A percentile compares a stretch with the other conserved stretches of the same genome.
These are phyloP conservation scores for Catharus bicknelli DNA, from an alignment of 2,113 vertebrate genomes.

Conservation along the genomic window DNA sequence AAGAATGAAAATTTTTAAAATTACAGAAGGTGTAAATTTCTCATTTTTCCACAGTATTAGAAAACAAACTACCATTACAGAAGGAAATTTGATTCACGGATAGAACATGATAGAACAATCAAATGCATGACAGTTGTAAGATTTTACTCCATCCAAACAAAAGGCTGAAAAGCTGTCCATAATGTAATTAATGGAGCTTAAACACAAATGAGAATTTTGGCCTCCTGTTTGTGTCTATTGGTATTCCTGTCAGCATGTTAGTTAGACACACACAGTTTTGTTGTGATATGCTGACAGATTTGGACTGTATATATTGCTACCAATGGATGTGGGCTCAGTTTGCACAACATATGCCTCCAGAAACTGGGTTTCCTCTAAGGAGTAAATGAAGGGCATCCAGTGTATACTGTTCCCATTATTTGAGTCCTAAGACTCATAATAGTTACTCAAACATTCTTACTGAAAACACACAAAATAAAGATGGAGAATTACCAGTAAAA, in stretches of 20 bases:
- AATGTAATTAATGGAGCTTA: slow-evolving; percentile 9
- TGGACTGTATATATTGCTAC: slow-evolving; percentile 28
- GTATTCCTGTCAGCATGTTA: slow-evolving; percentile 19
- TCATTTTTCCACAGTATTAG: neutral
- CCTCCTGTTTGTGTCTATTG: slow-evolving; percentile 3
- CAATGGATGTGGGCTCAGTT: slow-evolving; percentile 43
- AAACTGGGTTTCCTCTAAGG: slow-evolving; percentile 35
- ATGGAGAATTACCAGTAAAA: neutral
- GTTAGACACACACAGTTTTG: slow-evolving; percentile 1
- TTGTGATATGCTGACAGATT: slow-evolving; percentile 52
- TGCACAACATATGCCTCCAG: slow-evolving; percentile 50
- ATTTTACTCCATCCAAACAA: neutral
- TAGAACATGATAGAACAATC: neutral
- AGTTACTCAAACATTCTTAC: neutral
- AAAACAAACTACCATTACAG: neutral
- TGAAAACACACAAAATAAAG: neutral
- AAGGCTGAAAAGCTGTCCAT: neutral
- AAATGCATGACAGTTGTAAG: neutral
- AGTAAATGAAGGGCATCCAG: slow-evolving; percentile 34
- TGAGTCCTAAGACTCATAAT: neutral
- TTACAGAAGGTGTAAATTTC: neutral
- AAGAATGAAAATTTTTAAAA: neutral
- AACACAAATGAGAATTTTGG: neutral
- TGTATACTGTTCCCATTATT: neutral
- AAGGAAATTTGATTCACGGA: neutral